Conservation (phyloP, 2,113 vertebrate genomes). For the Hirundichthys speculiger region DNA sequence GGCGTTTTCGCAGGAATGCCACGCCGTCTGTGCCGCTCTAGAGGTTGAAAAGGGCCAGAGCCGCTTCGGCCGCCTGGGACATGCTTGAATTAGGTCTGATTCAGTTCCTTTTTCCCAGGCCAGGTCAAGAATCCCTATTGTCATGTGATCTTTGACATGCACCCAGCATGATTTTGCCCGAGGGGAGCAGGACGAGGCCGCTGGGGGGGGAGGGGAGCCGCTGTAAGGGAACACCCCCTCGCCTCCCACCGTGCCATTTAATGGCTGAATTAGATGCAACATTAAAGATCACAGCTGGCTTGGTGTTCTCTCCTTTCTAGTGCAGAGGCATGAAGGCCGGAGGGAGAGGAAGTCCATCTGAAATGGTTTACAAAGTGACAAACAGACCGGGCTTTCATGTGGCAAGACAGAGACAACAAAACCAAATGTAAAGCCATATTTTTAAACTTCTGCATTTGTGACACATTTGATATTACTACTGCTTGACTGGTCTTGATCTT, state of each 20-base stretch:
- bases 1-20: too few relatives aligned
- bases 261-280: slow-evolving; percentile 75
- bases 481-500: too few relatives aligned
- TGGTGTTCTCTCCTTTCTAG: slow-evolving; percentile 49
- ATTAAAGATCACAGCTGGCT: slow-evolving; percentile 79
- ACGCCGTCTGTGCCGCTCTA: too few relatives aligned
- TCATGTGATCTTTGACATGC: slow-evolving; percentile 78
- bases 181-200: slow-evolving; percentile 35
- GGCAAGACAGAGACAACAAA: neutral
- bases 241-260: slow-evolving; percentile 70
- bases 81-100: slow-evolving; percentile 72
- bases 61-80: slow-evolving; percentile 51
- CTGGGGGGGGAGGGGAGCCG: slow-evolving; percentile 51
- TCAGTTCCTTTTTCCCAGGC: slow-evolving; percentile 57
- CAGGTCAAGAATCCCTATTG: slow-evolving; percentile 80
- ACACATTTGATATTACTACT: too few relatives aligned
- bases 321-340: slow-evolving; percentile 31
- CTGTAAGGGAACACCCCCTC: slow-evolving; percentile 65
- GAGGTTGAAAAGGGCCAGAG: too few relatives aligned
- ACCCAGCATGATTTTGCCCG: slow-evolving; percentile 67
- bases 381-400: slow-evolving; percentile 3
- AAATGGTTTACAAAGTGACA: neutral
- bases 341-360: slow-evolving; percentile 12
- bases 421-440: too few relatives aligned
- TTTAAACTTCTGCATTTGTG: too few relatives aligned